Evolutionary conservation across 2,888 invertebrate genomes (phyloP), one percentile per base, ranked within the genome.

Genomic region (Axea sp.): DNA sequence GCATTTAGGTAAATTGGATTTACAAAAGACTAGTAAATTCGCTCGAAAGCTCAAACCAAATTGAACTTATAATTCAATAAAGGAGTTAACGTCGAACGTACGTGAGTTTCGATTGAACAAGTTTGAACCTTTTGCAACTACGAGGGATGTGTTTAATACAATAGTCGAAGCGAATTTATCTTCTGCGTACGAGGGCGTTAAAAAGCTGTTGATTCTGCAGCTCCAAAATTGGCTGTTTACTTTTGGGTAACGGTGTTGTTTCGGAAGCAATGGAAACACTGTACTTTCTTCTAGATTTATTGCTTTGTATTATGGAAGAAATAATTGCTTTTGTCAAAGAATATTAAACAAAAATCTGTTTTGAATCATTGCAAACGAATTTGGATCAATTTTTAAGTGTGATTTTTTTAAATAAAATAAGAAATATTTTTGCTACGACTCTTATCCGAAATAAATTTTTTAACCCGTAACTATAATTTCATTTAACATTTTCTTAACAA

Each of bases 181-280:
- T 67, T 57, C 12, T 22, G 24, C 19, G 19, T 60, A 28, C 1
- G 28, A 47, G 41, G 47, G 39, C 39, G 45, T 65, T 65, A 62
- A 71, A 62, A 71, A 49, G 55, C 45, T 71, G 55, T 62, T 62
- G 55, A 43, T 51, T 62, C 51, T 39, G 31, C 31, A 41, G 28
- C 28, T 43, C 8, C 28, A 37, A 59, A 51, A 62, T 71, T 62
- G 51, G n/a, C 31, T 53, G 19, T 71, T 71, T 71, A 17, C 43
- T 60, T 68, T 68, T 2, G 9, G 33, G 14, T 43, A 47, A 41
- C 26, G 9, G n/a, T 15, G 22, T 47, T 67, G 33, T 43, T 69
- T 68, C 39, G 59, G 31, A 49, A 12, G 22, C 31, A 4, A 0
- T 9, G 39, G 7, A 41, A 30, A 51, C 6, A 37, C 39, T 1